Evolutionary conservation across 2,797 vertebrate genomes (phyloP).

Genomic region (Spinus olivaceus): DNA sequence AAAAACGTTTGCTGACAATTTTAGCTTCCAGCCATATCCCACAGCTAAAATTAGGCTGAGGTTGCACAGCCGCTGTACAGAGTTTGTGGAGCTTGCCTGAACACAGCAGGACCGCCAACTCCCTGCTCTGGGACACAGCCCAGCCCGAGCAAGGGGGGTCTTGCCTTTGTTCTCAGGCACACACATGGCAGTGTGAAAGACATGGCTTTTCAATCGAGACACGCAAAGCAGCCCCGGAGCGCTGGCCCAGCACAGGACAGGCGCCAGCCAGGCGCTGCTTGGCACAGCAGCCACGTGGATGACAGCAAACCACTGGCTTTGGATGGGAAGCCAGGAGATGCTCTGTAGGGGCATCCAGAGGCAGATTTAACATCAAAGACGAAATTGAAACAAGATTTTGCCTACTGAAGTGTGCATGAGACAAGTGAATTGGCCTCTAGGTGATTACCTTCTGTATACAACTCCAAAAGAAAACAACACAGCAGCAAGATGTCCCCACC

Average conservation of each 20-base stretch:
- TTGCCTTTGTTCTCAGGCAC: neutral
- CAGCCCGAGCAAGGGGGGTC: neutral
- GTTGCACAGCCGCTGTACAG: neutral
- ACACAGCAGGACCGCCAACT: neutral
- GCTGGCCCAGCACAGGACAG: accelerated
- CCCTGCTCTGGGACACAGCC: neutral
- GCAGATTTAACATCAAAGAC: neutral
- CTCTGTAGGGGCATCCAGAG: neutral
- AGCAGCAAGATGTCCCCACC: neutral
- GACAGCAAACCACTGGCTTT: neutral
- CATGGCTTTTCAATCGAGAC: accelerated
- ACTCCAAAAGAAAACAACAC: neutral
- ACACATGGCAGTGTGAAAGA: neutral
- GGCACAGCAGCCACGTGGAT: accelerated
- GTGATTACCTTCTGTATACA: neutral
- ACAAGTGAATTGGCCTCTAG: neutral
- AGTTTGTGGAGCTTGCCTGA: accelerated
- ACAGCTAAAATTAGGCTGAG: neutral
- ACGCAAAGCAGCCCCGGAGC: neutral
- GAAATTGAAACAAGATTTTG: neutral
- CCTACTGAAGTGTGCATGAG: neutral
- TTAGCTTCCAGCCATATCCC: neutral
- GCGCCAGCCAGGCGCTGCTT: accelerated
- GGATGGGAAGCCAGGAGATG: neutral
- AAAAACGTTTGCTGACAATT: neutral